Conservation (phyloP, 1,140 invertebrate species). For the Thalassaphorura encarpata region DNA sequence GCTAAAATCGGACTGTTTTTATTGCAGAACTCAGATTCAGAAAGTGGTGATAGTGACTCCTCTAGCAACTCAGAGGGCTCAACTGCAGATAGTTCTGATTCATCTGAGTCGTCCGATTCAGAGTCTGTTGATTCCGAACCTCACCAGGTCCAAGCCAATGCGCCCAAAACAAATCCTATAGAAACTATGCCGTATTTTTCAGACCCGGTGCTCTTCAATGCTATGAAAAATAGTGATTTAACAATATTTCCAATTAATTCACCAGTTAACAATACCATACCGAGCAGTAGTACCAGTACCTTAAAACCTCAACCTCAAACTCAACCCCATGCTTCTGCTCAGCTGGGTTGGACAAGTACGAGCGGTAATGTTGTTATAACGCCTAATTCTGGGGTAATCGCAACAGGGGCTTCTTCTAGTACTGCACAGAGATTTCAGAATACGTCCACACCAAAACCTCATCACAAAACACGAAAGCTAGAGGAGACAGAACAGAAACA, state of each 20-base stretch:
- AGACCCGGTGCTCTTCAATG: conserved; percentile 16
- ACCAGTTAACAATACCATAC: background rate
- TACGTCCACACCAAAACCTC: background rate
- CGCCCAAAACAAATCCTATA: background rate
- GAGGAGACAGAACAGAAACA: too few species aligned
- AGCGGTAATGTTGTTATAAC: background rate
- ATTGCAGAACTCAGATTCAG: conserved; percentile 21
- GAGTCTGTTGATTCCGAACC: conserved; percentile 20
- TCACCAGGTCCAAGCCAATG: background rate
- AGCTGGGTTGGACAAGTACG: background rate
- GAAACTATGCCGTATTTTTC: background rate
- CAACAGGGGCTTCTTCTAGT: background rate
- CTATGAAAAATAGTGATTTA: conserved; percentile 18
- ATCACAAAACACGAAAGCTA: too few species aligned
- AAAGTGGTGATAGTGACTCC: conserved; percentile 14
- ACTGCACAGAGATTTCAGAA: background rate
- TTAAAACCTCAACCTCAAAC: background rate
- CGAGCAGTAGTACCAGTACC: background rate
- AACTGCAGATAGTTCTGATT: conserved; percentile 13
- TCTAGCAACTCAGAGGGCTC: conserved; percentile 10
- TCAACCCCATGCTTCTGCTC: background rate
- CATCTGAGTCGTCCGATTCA: conserved; percentile 20
- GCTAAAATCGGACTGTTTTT: too few species aligned
- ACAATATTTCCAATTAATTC: conserved; percentile 24
- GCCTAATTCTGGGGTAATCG: background rate